A percentile compares a stretch with the other conserved stretches of the same genome.
These are phyloP conservation scores for Melanostigma gelatinosum DNA, from an alignment of 2,113 vertebrate species.

Conservation along the genomic window DNA sequence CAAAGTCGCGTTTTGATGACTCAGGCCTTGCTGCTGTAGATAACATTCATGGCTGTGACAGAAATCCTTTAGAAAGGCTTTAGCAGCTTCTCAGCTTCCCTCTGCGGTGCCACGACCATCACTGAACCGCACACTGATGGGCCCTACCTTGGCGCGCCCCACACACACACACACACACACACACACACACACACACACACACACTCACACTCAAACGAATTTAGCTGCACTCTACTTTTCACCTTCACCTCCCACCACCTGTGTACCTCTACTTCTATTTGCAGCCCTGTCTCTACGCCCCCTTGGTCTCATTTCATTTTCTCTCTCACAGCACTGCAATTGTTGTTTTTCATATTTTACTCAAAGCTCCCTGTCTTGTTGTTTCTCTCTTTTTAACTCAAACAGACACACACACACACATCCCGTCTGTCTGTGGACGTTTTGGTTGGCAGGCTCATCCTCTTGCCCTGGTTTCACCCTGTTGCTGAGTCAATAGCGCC, in stretches of 20 bases:
- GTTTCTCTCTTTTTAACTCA: background rate
- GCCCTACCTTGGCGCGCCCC: conserved; percentile 10
- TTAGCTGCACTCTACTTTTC: background rate
- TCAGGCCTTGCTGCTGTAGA: conserved; percentile 25
- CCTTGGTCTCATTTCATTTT: conserved; percentile 1
- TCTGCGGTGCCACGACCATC: conserved; percentile 55
- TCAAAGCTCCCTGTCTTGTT: conserved; percentile 2
- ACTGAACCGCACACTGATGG: conserved; percentile 41
- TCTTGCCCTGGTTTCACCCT: conserved; percentile 61
- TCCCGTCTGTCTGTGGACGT: conserved; percentile 24
- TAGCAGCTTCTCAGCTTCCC: conserved; percentile 51
- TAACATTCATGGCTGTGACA: conserved; percentile 17
- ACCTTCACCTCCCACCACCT: conserved; percentile 7
- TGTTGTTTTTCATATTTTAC: conserved; percentile 32
- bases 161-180: background rate
- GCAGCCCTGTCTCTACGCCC: background rate
- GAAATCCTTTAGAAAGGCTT: conserved; percentile 32
- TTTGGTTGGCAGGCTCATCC: conserved; percentile 51
- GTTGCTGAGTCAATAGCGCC: conserved; percentile 59
- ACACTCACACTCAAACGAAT: background rate
- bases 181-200: conserved; percentile 20
- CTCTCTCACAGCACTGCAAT: background rate
- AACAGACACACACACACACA: background rate
- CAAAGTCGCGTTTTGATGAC: conserved; percentile 38
- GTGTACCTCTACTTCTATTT: background rate